phyloP scores from a whole-genome alignment of 1,140 invertebrate genomes.

The Rhagoletis zephyria region DNA sequence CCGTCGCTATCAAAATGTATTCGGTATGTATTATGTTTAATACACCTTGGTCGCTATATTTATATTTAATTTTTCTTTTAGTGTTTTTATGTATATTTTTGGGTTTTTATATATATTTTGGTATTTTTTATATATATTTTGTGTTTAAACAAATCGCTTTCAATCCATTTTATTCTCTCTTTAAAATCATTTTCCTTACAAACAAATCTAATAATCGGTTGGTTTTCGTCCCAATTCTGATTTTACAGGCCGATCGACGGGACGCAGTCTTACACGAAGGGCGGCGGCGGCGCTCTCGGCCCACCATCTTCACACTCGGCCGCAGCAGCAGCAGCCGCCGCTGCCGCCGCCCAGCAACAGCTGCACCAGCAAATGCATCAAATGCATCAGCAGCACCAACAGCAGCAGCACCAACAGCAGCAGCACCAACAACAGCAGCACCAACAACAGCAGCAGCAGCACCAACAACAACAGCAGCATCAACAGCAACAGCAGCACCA shows the following conservation, averaged over 20 bases:
- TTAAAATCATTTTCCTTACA: constrained; percentile 30
- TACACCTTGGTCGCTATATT: too few species aligned
- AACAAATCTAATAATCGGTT: constrained; percentile 67
- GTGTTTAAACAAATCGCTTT: neutral
- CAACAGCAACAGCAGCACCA: constrained; percentile 59
- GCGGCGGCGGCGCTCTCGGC: constrained; percentile 60
- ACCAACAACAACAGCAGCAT: constrained; percentile 60
- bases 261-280: constrained; percentile 68
- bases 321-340: constrained; percentile 53
- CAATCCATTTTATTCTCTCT: neutral
- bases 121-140: neutral
- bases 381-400: constrained; percentile 59
- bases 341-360: constrained; percentile 47
- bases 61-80: too few species aligned
- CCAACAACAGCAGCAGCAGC: constrained; percentile 59
- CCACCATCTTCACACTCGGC: constrained; percentile 56
- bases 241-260: constrained; percentile 70
- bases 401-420: constrained; percentile 57
- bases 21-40: too few species aligned
- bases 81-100: too few species aligned
- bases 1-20: too few species aligned
- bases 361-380: constrained; percentile 61
- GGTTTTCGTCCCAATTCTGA: constrained; percentile 61
- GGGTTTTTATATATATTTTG: too few species aligned
- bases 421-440: constrained; percentile 66